Conservation (phyloP, 2,113 vertebrate genomes). For the Bucco capensis region DNA sequence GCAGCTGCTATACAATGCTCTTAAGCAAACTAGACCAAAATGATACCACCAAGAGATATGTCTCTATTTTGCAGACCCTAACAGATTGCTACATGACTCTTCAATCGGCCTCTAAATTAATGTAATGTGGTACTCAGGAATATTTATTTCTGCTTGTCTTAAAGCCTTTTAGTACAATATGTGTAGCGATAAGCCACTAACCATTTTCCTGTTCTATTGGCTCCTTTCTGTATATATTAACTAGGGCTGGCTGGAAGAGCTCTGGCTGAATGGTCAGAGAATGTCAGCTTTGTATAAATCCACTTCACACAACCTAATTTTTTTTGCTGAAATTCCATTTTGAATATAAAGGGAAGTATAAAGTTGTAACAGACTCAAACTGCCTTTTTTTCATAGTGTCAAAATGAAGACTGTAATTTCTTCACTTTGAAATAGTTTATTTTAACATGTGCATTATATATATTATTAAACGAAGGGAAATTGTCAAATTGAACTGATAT, state of each 20-base stretch:
- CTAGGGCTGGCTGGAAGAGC: not conserved
- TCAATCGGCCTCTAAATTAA: not conserved
- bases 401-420: not conserved
- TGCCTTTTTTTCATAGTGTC: not conserved
- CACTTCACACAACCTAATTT: not conserved
- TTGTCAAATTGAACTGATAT: not conserved
- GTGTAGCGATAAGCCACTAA: not conserved
- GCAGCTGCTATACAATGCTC: not conserved
- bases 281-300: not conserved
- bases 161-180: not conserved
- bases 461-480: not conserved
- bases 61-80: not conserved
- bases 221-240: not conserved
- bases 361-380: not conserved
- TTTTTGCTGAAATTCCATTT: not conserved
- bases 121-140: not conserved
- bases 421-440: not conserved
- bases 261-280: not conserved
- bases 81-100: not conserved
- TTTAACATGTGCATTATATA: not conserved
- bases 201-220: not conserved
- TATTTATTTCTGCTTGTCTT: constrained; percentile 11
- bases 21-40: not conserved
- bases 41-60: not conserved
- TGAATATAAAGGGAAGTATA: not conserved